Percentiles rank a stretch among this genome's conserved stretches.
Conservation (phyloP, 2,797 vertebrate species). For the Vultur gryphus region DNA sequence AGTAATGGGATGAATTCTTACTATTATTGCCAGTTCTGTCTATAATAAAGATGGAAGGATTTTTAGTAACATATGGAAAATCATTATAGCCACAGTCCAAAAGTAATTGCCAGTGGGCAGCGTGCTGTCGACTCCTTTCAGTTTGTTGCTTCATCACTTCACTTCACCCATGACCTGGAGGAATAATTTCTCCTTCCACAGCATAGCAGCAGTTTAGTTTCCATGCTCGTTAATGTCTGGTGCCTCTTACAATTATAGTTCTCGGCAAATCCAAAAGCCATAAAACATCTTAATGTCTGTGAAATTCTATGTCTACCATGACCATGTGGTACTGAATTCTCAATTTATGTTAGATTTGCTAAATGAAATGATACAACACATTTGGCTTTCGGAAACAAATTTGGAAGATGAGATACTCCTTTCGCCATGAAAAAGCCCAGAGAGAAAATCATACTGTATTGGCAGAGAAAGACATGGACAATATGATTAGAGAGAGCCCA, state of each 20-base stretch:
- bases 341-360: background rate
- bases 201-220: background rate
- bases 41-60: background rate
- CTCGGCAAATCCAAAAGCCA: background rate
- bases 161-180: background rate
- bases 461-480: background rate
- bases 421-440: background rate
- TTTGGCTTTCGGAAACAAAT: background rate
- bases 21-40: background rate
- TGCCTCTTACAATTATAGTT: background rate
- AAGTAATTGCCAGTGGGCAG: background rate
- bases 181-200: background rate
- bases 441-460: background rate
- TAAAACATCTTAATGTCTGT: background rate
- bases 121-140: background rate
- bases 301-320: background rate
- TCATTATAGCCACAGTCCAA: background rate
- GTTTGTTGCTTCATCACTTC: background rate
- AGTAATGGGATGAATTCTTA: background rate
- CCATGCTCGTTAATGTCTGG: background rate
- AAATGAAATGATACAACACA: background rate
- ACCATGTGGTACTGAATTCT: background rate
- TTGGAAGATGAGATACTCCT: background rate
- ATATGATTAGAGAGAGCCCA: background rate
- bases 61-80: constrained; percentile 16